Evolutionary conservation across 2,888 invertebrate species (phyloP).

Genomic region (Drosophila limbata): DNA sequence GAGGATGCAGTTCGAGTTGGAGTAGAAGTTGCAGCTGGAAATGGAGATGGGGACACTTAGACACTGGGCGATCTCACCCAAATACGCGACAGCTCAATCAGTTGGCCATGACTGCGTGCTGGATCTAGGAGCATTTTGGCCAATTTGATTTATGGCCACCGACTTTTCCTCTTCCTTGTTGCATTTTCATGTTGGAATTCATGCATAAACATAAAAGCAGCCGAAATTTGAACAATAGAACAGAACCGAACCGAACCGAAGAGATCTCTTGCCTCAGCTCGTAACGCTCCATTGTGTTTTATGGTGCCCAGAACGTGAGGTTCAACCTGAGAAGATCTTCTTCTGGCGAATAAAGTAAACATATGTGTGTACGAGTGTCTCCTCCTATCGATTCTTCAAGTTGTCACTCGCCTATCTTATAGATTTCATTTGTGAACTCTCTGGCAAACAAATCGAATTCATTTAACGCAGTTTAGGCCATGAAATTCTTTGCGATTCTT

Average conservation of each 20-base stretch:
- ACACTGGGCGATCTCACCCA: conserved; percentile 76
- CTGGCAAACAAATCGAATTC: conserved; percentile 62
- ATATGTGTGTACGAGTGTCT: conserved; percentile 20
- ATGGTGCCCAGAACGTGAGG: conserved; percentile 73
- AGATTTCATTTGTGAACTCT: conserved; percentile 13
- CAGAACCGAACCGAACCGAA: conserved; percentile 25
- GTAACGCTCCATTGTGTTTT: conserved; percentile 78
- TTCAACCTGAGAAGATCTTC: conserved; percentile 64
- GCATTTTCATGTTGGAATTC: conserved; percentile 79
- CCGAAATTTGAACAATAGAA: conserved; percentile 78
- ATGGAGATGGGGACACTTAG: conserved; percentile 44
- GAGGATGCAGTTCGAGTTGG: conserved; percentile 9
- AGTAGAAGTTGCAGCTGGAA: conserved; percentile 13
- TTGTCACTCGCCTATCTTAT: conserved; percentile 56
- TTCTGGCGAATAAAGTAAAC: conserved; percentile 48
- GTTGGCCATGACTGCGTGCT: conserved; percentile 77
- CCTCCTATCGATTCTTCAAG: conserved; percentile 23
- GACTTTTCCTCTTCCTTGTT: conserved; percentile 67
- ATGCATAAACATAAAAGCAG: conserved; percentile 78
- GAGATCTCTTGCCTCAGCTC: conserved; percentile 25
- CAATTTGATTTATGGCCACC: conserved; percentile 74
- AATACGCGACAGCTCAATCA: conserved; percentile 80
- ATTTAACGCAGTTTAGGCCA: conserved; percentile 45
- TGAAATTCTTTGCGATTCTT: conserved; percentile 39
- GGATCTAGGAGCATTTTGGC: conserved; percentile 50